phyloP scores from a whole-genome alignment of 2,888 invertebrate genomes.

The Morpho deidamia region DNA sequence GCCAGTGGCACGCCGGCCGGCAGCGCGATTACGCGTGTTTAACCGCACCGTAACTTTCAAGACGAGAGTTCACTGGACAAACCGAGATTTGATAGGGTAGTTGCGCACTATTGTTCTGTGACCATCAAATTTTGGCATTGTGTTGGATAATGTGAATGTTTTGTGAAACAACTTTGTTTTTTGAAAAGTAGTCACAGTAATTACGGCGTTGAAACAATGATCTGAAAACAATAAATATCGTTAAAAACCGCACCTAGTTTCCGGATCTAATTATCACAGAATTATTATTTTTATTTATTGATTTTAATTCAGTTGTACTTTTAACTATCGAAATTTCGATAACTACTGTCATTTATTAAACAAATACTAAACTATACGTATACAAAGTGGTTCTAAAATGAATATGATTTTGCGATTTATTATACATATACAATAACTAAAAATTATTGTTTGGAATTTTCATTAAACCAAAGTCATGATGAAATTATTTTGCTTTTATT shows the following conservation, averaged over 20 bases:
- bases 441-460: no score
- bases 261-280: not conserved
- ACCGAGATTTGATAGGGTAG: conserved; percentile 3
- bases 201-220: not conserved
- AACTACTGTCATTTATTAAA: no score
- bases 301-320: no score
- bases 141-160: conserved; percentile 16
- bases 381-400: no score
- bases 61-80: conserved; percentile 22
- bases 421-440: no score
- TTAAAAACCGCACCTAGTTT: not conserved
- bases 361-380: no score
- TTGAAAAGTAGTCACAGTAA: not conserved
- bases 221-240: not conserved
- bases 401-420: no score
- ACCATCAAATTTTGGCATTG: conserved; percentile 1
- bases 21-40: conserved; percentile 53
- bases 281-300: not conserved
- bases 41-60: conserved; percentile 28
- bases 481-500: no score
- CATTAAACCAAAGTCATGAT: no score
- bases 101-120: conserved; percentile 10
- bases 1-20: conserved; percentile 60
- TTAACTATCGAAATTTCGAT: no score
- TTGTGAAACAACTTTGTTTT: conserved; percentile 5